phyloP scores from a whole-genome alignment of 2,113 vertebrate species.

The Paramisgurnus dabryanus region DNA sequence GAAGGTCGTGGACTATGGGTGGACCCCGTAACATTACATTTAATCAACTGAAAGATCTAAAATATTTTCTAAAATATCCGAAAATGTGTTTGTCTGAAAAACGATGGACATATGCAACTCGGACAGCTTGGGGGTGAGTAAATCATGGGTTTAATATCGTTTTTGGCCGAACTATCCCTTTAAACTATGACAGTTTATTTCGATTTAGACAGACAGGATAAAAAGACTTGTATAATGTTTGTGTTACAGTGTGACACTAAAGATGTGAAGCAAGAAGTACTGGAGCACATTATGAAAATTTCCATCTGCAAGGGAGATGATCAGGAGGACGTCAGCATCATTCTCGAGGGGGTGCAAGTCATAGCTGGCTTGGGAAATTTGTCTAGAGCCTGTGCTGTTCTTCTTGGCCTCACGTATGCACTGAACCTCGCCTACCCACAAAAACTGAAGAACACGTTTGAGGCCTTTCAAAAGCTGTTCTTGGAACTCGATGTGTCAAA shows the following conservation, averaged over 20 bases:
- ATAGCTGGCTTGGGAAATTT: neutral
- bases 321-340: neutral
- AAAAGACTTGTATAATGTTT: neutral
- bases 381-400: conserved; percentile 1
- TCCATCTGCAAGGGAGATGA: neutral
- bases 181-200: too few relatives aligned
- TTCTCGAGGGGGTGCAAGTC: neutral
- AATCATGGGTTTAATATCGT: too few relatives aligned
- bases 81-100: too few relatives aligned
- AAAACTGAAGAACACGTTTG: neutral
- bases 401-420: neutral
- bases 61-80: too few relatives aligned
- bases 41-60: too few relatives aligned
- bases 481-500: neutral
- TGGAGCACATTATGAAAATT: conserved; percentile 7
- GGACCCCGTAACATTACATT: too few relatives aligned
- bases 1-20: too few relatives aligned
- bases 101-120: too few relatives aligned
- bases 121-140: too few relatives aligned
- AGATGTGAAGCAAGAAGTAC: neutral
- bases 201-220: neutral
- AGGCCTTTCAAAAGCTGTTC: neutral
- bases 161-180: too few relatives aligned
- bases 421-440: conserved; percentile 1
- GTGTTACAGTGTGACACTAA: neutral